A percentile compares a stretch with the other conserved stretches of the same genome.
phyloP scores from a whole-genome alignment of 2,797 vertebrate species.

The Eulemur coronatus region DNA sequence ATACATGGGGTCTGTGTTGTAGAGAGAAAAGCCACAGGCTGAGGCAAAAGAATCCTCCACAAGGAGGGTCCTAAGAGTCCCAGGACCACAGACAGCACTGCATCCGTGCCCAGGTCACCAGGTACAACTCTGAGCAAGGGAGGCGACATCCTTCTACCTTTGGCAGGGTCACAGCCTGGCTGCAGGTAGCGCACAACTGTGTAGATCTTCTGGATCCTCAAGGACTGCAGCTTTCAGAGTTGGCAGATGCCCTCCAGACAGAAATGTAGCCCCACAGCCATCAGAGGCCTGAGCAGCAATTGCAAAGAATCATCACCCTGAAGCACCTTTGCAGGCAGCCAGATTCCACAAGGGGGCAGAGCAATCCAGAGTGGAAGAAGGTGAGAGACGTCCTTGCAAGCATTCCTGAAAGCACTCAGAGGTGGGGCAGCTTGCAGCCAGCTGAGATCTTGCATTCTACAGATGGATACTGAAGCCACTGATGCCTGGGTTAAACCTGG shows the following conservation, averaged over 20 bases:
- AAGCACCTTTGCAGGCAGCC: not conserved
- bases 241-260: not conserved
- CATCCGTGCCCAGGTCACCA: not conserved
- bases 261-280: not conserved
- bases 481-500: not conserved
- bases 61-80: not conserved
- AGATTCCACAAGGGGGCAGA: constrained; percentile 10
- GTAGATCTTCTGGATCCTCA: not conserved
- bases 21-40: not conserved
- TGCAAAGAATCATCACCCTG: not conserved
- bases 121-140: not conserved
- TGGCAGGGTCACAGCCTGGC: not conserved
- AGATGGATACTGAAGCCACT: not conserved
- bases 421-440: not conserved
- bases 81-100: not conserved
- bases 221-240: not conserved
- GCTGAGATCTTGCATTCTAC: not conserved
- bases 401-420: not conserved
- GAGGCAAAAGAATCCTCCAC: not conserved
- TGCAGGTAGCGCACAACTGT: not conserved
- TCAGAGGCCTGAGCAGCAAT: not conserved
- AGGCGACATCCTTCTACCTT: not conserved
- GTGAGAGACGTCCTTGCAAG: not conserved
- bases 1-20: not conserved
- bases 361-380: not conserved